Conservation (phyloP, 2,113 vertebrate genomes). For the Strix aluco region DNA sequence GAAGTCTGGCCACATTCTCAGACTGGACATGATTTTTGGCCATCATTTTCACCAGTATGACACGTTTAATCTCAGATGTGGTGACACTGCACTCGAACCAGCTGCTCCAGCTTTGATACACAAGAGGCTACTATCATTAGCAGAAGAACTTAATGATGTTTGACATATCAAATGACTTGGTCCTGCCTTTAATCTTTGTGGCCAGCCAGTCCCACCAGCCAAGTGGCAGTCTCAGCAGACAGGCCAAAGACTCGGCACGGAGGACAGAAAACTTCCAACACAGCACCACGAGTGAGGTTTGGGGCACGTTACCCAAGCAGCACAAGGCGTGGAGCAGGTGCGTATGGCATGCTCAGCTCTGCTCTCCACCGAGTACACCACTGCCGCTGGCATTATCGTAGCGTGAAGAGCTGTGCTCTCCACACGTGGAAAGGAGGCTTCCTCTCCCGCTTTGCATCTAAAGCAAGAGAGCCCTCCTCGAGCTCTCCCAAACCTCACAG, state of each 20-base stretch:
- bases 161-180: neutral
- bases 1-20: neutral
- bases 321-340: neutral
- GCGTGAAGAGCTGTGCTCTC: accelerated
- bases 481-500: accelerated
- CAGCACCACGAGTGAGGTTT: neutral
- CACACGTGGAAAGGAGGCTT: accelerated
- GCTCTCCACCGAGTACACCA: neutral
- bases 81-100: neutral
- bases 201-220: neutral
- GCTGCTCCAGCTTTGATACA: constrained; percentile 6
- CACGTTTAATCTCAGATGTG: neutral
- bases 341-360: accelerated
- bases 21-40: neutral
- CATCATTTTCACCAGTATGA: neutral
- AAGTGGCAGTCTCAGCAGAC: neutral
- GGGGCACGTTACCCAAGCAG: accelerated
- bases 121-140: neutral
- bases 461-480: neutral
- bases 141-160: neutral
- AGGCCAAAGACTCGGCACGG: accelerated
- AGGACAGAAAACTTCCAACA: neutral
- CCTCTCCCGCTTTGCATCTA: neutral
- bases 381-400: neutral
- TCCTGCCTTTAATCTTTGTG: neutral